Percentiles rank a stretch among this genome's conserved stretches.
phyloP scores from a whole-genome alignment of 2,113 vertebrate species.

The human region DNA sequence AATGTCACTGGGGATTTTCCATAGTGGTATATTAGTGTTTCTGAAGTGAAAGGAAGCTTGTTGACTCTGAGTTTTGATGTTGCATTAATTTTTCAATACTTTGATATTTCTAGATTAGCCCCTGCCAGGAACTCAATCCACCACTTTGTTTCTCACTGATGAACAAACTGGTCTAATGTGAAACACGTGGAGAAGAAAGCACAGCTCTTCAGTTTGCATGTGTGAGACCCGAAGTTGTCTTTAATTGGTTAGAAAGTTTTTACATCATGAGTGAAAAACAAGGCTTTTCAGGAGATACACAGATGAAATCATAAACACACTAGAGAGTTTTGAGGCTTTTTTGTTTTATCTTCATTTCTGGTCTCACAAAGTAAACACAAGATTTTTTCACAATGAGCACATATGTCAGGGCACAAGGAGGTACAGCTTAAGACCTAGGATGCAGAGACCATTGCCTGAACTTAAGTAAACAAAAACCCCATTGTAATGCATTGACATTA shows the following conservation, averaged over 20 bases:
- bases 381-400: conserved; percentile 62
- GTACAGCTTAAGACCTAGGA: conserved; percentile 1
- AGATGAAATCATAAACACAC: conserved; percentile 81
- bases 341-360: conserved; percentile 74
- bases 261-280: conserved; percentile 81
- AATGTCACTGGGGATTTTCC: background rate
- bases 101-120: conserved; percentile 75
- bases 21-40: background rate
- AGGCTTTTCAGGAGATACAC: conserved; percentile 73
- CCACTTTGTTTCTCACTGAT: conserved; percentile 81
- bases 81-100: conserved; percentile 63
- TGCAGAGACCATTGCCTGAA: background rate
- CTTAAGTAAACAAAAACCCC: background rate
- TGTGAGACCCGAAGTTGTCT: conserved; percentile 77
- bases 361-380: conserved; percentile 70
- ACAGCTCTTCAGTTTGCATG: conserved; percentile 77
- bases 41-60: background rate
- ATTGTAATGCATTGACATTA: background rate
- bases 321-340: conserved; percentile 76
- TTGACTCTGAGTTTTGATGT: conserved; percentile 49
- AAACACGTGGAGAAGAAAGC: conserved; percentile 82
- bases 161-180: conserved; percentile 81
- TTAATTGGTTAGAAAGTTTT: conserved; percentile 82
- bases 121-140: conserved; percentile 71
- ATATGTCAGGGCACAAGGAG: conserved; percentile 48